Percentiles rank a stretch among this genome's conserved stretches.
These are phyloP conservation scores for Noctilio leporinus DNA, from an alignment of 2,113 vertebrate genomes.

Conservation along the genomic window DNA sequence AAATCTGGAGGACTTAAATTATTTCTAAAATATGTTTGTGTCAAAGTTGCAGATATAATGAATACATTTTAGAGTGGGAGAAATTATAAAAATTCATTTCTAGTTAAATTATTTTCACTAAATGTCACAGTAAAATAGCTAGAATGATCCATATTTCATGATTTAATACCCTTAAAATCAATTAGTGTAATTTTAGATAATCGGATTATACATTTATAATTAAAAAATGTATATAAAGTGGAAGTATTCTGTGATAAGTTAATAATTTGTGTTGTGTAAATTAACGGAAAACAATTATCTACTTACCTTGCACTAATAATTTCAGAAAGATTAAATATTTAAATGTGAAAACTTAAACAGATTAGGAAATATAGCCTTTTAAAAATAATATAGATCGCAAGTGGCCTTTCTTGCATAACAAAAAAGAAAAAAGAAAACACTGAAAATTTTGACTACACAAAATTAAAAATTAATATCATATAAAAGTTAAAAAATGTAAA, in stretches of 20 bases:
- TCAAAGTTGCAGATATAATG: neutral
- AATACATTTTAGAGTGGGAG: neutral
- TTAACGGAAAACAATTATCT: neutral
- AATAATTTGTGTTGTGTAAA: neutral
- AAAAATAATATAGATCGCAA: neutral
- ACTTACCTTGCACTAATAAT: neutral
- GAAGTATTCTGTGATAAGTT: neutral
- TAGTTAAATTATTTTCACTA: neutral
- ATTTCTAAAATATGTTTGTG: neutral
- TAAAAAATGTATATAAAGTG: neutral
- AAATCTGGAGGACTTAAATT: neutral
- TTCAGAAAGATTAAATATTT: neutral
- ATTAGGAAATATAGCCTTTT: neutral
- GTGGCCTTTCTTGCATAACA: neutral
- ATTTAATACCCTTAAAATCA: neutral
- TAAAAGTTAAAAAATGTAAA: neutral
- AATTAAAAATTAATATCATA: neutral
- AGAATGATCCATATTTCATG: neutral
- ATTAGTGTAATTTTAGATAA: neutral
- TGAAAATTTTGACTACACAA: neutral
- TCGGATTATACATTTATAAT: neutral
- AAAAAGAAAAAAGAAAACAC: neutral
- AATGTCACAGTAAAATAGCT: neutral
- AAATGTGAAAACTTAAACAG: neutral
- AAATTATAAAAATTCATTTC: neutral